Conservation (phyloP, 2,113 vertebrate genomes). For the Conger conger region DNA sequence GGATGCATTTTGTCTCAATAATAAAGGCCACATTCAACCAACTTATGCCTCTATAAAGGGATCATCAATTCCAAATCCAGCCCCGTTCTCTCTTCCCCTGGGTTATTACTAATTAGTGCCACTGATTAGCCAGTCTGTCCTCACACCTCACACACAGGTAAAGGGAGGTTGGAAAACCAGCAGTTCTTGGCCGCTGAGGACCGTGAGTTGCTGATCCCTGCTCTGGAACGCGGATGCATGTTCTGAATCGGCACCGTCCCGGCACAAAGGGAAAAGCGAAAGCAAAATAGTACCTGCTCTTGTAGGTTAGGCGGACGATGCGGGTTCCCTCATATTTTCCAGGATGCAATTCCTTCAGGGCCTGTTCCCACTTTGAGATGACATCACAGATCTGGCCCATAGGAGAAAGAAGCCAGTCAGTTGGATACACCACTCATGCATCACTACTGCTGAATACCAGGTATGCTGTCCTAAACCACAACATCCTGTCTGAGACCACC, state of each 20-base stretch:
- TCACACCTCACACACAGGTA: too few relatives aligned
- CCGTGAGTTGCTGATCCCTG: too few relatives aligned
- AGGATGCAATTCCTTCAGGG: slow-evolving; percentile 82
- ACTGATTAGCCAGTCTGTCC: too few relatives aligned
- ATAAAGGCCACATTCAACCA: too few relatives aligned
- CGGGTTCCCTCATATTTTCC: slow-evolving; percentile 86
- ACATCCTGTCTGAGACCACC: neutral
- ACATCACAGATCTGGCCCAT: slow-evolving; percentile 83
- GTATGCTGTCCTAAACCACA: neutral
- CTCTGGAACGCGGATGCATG: neutral
- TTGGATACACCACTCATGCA: neutral
- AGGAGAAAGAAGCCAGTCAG: neutral
- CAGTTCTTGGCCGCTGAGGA: too few relatives aligned
- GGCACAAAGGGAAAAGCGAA: neutral
- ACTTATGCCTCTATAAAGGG: too few relatives aligned
- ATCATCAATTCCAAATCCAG: too few relatives aligned
- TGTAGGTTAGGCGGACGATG: slow-evolving; percentile 83
- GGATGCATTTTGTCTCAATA: too few relatives aligned
- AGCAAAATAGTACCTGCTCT: slow-evolving; percentile 74
- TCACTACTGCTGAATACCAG: neutral
- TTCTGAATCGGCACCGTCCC: neutral
- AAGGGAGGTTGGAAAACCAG: too few relatives aligned
- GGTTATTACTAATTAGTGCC: too few relatives aligned
- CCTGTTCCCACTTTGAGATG: slow-evolving; percentile 90
- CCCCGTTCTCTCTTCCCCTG: too few relatives aligned